Conservation (phyloP, 2,797 vertebrate genomes). For the Myotis vivesi region DNA sequence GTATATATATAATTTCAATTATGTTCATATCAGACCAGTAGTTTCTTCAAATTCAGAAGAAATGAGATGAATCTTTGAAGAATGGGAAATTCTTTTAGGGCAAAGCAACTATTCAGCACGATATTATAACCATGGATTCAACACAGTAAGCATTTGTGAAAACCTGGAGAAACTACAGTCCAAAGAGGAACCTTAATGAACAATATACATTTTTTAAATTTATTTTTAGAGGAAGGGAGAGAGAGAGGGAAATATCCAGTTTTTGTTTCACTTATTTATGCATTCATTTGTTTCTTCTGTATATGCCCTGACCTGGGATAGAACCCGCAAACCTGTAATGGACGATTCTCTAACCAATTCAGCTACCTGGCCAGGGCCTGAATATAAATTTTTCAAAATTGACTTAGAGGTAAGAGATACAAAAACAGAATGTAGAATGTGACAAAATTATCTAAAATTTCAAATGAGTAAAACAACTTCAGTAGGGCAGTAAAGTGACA, state of each 20-base stretch:
- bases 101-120: background rate
- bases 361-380: background rate
- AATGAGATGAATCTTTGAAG: background rate
- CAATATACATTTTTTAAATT: background rate
- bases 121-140: background rate
- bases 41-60: background rate
- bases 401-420: background rate
- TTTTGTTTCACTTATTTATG: background rate
- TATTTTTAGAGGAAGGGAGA: background rate
- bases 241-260: background rate
- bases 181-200: background rate
- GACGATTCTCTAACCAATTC: background rate
- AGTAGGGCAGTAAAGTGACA: background rate
- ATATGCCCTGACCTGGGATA: background rate
- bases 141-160: background rate
- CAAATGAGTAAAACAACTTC: background rate
- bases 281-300: background rate
- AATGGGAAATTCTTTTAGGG: background rate
- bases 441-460: background rate
- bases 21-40: background rate
- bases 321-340: background rate
- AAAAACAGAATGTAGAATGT: background rate
- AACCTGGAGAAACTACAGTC: background rate
- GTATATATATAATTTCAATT: background rate
- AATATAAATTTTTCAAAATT: background rate